Conservation (phyloP, 1,140 invertebrate species). For the Vanessa atalanta region DNA sequence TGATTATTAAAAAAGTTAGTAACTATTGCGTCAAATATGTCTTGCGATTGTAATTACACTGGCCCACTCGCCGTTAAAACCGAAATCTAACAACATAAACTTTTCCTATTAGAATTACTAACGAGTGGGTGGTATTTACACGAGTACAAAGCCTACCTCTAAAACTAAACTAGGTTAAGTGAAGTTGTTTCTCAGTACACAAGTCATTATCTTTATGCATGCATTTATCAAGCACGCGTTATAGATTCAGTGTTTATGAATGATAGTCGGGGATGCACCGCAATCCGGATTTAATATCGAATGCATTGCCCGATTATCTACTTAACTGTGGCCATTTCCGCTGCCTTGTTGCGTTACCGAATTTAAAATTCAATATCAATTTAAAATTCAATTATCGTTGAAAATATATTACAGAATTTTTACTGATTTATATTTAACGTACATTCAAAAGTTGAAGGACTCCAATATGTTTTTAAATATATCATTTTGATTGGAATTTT, state of each 20-base stretch:
- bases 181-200: background rate
- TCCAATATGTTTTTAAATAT: background rate
- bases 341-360: constrained; percentile 17
- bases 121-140: too few relatives aligned
- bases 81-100: too few relatives aligned
- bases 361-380: background rate
- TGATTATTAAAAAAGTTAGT: too few relatives aligned
- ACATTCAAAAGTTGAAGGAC: background rate
- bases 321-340: constrained; percentile 17
- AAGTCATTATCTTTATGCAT: constrained; percentile 19
- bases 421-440: too few relatives aligned
- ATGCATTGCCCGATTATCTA: constrained; percentile 27
- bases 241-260: constrained; percentile 21
- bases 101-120: too few relatives aligned
- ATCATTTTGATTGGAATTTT: background rate
- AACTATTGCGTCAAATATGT: too few relatives aligned
- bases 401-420: background rate
- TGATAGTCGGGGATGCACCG: constrained; percentile 10
- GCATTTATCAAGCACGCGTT: constrained; percentile 19
- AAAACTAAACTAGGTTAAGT: background rate
- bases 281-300: constrained; percentile 21
- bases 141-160: background rate
- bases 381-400: constrained; percentile 1
- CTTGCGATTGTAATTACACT: too few relatives aligned
- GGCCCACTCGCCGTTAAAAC: too few relatives aligned